Conservation (phyloP, 2,888 invertebrate genomes). For the Danaus chrysippus region DNA sequence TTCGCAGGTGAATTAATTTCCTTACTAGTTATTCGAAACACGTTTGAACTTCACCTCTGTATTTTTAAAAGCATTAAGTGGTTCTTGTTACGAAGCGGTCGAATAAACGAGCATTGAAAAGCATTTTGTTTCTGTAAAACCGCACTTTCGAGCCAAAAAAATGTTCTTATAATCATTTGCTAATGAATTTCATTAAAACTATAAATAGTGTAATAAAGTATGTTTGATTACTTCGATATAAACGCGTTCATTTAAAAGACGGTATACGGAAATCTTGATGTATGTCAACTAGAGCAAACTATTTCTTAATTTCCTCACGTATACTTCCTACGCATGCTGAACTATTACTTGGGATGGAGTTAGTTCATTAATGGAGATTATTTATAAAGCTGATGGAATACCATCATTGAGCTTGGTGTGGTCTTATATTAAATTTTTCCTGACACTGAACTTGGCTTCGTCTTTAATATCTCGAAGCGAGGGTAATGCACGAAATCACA, state of each 20-base stretch:
- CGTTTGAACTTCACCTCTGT: constrained; percentile 25
- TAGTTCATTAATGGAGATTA: background rate
- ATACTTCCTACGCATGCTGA: too few relatives aligned
- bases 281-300: too few relatives aligned
- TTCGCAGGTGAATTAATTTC: constrained; percentile 30
- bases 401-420: background rate
- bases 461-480: constrained; percentile 1
- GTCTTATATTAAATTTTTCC: background rate
- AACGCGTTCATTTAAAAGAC: too few relatives aligned
- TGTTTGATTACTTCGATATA: too few relatives aligned
- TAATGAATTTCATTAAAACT: too few relatives aligned
- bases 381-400: background rate
- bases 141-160: background rate
- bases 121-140: background rate
- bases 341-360: too few relatives aligned
- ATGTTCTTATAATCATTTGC: too few relatives aligned
- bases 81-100: constrained; percentile 20
- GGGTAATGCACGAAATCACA: constrained; percentile 6
- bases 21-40: constrained; percentile 28
- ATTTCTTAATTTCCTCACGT: too few relatives aligned
- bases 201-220: too few relatives aligned
- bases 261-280: too few relatives aligned
- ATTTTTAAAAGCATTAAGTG: constrained; percentile 30
- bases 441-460: background rate
- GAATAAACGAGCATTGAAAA: background rate